Base-by-base conservation (phyloP, 2,888 invertebrate species). In the Coleophora deauratella region DNA sequence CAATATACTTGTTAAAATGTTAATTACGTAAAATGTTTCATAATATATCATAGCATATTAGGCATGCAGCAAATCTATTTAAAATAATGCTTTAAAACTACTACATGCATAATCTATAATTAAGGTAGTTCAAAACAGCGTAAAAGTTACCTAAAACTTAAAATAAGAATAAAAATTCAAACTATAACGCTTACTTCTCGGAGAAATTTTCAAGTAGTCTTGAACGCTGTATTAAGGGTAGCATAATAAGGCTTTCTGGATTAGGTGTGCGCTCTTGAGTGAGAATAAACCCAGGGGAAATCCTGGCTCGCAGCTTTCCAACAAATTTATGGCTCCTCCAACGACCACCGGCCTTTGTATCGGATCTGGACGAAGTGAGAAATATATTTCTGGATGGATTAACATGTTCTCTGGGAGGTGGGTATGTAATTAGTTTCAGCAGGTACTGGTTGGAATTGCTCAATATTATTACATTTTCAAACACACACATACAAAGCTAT, bases 171-270 rank as follows among this genome's bases (percentile, higher is more conserved):
- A 57, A 57, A 55, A 59, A 53, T 57, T 62, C 53, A 54, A 70
- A 70, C 68, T 72, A 66, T 72, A 73, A 57, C 73, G 71, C 72
- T 73, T 75, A 73, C 72, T 76, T 70, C 60, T 59, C 66, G 66
- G 75, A 76, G 67, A 84, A 81, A 82, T 79, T 84, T 81, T 82
- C 84, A 84, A 84, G 82, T 80, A 80, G 75, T 80, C 81, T 78
- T 76, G 81, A 84, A 79, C 76, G 67, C 71, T 69, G 82, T 80
- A 81, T 84, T 84, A 82, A 80, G 84, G 82, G 80, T 72, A 76
- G 84, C 71, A 81, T 85, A 85, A 85, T 84, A 85, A 82, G 85
- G 81, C 82, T 82, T 84, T 81, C 76, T 76, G 85, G 85, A 85
- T 85, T 85, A 85, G 81, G 75, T 75, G 79, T 68, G 73, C 78